These are phyloP conservation scores for Hemibagrus wyckioides DNA, from an alignment of 2,113 vertebrate species.

Conservation along the genomic window DNA sequence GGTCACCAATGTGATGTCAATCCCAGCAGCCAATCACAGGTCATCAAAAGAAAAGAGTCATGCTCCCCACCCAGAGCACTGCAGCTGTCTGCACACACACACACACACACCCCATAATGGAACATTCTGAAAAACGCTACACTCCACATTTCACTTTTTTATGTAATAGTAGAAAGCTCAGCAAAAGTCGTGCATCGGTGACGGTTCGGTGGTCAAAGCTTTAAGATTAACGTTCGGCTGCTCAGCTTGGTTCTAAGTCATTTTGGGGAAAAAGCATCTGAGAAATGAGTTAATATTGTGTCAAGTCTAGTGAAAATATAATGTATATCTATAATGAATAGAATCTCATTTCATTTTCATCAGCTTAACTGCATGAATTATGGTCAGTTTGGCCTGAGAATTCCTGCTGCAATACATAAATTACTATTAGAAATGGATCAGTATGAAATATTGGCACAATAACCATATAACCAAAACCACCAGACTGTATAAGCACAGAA, in stretches of 20 bases:
- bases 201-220: background rate
- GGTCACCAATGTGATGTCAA: constrained; percentile 44
- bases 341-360: background rate
- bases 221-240: background rate
- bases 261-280: background rate
- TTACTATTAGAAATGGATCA: background rate
- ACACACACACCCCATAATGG: background rate
- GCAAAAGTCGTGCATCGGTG: background rate
- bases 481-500: background rate
- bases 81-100: constrained; percentile 10
- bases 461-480: background rate
- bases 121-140: background rate
- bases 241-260: background rate
- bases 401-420: background rate
- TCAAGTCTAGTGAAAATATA: background rate
- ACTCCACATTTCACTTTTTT: background rate
- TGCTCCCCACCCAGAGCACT: constrained; percentile 26
- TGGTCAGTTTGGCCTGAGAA: background rate
- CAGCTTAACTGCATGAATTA: background rate
- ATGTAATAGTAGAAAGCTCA: background rate
- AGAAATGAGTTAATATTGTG: background rate
- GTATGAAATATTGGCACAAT: background rate
- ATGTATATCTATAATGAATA: no score
- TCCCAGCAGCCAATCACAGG: constrained; percentile 42
- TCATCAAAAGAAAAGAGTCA: constrained; percentile 8